Percentiles rank a stretch among this genome's conserved stretches.
Evolutionary conservation across 2,113 vertebrate genomes (phyloP).

Genomic region (Urocitellus parryii): DNA sequence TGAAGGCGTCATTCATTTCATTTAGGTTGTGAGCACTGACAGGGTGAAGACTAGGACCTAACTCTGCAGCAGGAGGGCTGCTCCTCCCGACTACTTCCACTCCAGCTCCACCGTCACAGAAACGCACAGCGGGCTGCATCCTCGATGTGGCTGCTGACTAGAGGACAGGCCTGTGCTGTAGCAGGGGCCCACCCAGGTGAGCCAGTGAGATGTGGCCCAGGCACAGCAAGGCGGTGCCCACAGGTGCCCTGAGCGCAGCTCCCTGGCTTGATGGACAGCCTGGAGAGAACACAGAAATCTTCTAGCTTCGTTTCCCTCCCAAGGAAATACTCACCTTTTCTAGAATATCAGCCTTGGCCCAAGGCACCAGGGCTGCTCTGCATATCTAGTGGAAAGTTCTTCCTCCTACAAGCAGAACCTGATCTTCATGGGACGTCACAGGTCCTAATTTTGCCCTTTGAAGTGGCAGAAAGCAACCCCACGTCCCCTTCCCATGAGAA

Average conservation of each 20-base stretch:
- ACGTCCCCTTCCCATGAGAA: neutral
- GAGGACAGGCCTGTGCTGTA: rapidly evolving
- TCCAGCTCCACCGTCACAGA: neutral
- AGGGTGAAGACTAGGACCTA: neutral
- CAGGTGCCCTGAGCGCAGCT: rapidly evolving
- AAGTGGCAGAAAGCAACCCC: neutral
- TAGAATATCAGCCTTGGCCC: neutral
- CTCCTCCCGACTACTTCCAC: neutral
- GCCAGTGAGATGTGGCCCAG: too few relatives aligned
- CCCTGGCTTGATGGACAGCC: rapidly evolving
- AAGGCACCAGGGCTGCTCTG: too few relatives aligned
- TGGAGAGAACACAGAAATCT: neutral
- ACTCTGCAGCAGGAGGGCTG: too few relatives aligned
- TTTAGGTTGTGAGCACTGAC: neutral
- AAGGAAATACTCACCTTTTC: neutral
- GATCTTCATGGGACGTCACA: rapidly evolving
- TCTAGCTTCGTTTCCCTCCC: neutral
- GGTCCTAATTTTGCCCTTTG: neutral
- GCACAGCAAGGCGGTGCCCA: too few relatives aligned
- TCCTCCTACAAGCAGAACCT: neutral
- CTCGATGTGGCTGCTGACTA: neutral
- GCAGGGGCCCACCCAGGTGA: rapidly evolving
- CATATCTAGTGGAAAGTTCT: neutral
- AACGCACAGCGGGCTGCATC: rapidly evolving
- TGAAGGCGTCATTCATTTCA: neutral